Conservation (phyloP, 2,888 invertebrate genomes). For the Lycia hirtaria region DNA sequence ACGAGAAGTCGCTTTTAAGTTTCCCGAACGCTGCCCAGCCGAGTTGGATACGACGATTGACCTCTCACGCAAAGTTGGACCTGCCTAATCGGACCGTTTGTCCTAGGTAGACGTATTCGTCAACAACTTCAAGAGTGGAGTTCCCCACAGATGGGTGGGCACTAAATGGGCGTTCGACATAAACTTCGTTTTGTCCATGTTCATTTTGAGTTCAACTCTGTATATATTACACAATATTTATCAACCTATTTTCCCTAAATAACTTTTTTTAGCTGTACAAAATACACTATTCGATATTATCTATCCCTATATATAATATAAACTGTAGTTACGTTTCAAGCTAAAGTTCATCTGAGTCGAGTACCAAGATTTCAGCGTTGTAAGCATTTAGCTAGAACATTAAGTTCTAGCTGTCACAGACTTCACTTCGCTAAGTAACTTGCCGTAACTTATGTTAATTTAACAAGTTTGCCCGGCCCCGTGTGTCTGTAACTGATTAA, state of each 20-base stretch:
- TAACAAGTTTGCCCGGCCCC: constrained; percentile 42
- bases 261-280: not conserved
- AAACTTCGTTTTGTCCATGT: no score
- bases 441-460: constrained; percentile 47
- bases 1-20: no score
- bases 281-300: not conserved
- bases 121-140: no score
- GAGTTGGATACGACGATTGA: no score
- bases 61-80: no score
- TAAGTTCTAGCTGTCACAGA: constrained; percentile 38
- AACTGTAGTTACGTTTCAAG: not conserved
- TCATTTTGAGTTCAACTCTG: no score
- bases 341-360: constrained; percentile 2
- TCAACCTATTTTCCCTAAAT: not conserved
- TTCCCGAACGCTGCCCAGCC: no score
- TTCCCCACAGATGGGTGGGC: no score
- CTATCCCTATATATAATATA: not conserved
- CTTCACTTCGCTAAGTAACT: constrained; percentile 34
- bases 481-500: constrained; percentile 47
- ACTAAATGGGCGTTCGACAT: no score
- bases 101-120: no score
- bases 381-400: constrained; percentile 22
- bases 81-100: no score
- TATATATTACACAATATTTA: no score
- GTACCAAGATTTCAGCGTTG: constrained; percentile 8